These are phyloP conservation scores for Eristalis tenax DNA, from an alignment of 2,888 invertebrate species.

Conservation along the genomic window DNA sequence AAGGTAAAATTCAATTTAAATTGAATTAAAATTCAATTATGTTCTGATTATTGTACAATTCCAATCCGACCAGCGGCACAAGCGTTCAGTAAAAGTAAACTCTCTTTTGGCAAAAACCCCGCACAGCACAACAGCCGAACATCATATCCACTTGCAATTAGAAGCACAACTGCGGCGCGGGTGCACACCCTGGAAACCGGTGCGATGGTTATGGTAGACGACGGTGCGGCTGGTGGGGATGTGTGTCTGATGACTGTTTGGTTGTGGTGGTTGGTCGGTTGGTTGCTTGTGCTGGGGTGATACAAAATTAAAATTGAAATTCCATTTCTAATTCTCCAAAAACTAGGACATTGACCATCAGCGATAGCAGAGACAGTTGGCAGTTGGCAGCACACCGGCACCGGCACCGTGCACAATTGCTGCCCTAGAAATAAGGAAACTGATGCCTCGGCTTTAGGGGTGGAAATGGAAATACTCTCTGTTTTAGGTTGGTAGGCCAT, in stretches of 20 bases:
- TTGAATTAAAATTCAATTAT: constrained; percentile 49
- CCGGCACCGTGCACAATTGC: background rate
- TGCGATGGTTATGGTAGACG: constrained; percentile 58
- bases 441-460: constrained; percentile 56
- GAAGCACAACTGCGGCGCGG: constrained; percentile 55
- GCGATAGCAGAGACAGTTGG: constrained; percentile 34
- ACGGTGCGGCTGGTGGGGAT: constrained; percentile 4
- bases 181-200: constrained; percentile 63
- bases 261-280: constrained; percentile 20
- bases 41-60: constrained; percentile 22
- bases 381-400: constrained; percentile 23
- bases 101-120: constrained; percentile 46
- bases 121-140: constrained; percentile 45
- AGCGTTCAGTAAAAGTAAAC: constrained; percentile 27
- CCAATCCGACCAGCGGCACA: background rate
- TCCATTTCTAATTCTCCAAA: constrained; percentile 57
- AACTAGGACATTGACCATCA: constrained; percentile 68
- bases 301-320: constrained; percentile 59
- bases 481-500: constrained; percentile 67
- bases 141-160: constrained; percentile 55
- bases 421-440: constrained; percentile 25
- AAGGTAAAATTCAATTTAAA: constrained; percentile 30
- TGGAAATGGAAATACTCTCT: constrained; percentile 28
- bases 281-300: constrained; percentile 22
- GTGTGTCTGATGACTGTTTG: constrained; percentile 2